phyloP scores from a whole-genome alignment of 2,113 vertebrate genomes.

The Australoheros scitulus region DNA sequence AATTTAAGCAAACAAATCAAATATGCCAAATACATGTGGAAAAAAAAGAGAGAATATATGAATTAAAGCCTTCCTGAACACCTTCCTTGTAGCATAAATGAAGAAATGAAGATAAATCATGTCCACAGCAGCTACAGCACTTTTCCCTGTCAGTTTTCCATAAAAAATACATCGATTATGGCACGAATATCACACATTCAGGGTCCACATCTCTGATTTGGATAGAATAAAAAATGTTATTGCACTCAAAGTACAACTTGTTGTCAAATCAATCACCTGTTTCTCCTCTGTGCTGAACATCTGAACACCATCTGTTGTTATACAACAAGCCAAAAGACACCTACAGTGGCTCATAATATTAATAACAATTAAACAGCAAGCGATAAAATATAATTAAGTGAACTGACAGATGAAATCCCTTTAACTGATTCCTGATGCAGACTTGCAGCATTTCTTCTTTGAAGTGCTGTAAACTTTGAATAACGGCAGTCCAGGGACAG shows the following conservation, averaged over 20 bases:
- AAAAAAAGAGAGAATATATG: not conserved
- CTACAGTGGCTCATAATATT: not conserved
- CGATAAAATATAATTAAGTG: not conserved
- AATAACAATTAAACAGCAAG: not conserved
- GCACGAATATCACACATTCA: not conserved
- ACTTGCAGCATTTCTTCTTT: slow-evolving; percentile 3
- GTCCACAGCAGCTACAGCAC: too few species aligned
- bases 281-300: not conserved
- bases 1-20: not conserved
- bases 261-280: not conserved
- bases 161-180: not conserved
- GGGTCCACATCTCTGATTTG: not conserved
- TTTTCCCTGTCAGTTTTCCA: too few species aligned
- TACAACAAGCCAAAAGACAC: not conserved
- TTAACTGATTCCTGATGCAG: not conserved
- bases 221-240: not conserved
- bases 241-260: not conserved
- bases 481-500: not conserved
- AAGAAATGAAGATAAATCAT: too few species aligned
- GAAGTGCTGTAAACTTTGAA: not conserved
- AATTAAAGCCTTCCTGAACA: too few species aligned
- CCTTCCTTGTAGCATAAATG: too few species aligned
- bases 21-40: not conserved
- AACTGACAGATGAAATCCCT: not conserved
- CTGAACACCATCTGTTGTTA: not conserved